A percentile compares a stretch with the other conserved stretches of the same genome.
phyloP scores from a whole-genome alignment of 2,113 vertebrate species.

The Hemichromis elongatus region DNA sequence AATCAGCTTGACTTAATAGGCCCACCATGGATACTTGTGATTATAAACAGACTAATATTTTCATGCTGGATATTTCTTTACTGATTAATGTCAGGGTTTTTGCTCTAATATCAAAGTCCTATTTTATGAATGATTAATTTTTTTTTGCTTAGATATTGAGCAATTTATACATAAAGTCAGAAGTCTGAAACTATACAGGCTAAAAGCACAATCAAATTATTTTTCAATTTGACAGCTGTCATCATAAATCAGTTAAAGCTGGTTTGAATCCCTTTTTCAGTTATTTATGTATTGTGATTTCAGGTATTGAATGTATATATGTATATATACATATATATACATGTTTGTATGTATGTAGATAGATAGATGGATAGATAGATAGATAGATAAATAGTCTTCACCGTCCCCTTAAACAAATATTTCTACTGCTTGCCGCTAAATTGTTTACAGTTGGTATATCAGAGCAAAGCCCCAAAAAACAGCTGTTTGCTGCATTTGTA shows the following conservation, averaged over 20 bases:
- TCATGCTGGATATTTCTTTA: not conserved
- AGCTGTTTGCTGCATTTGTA: not conserved
- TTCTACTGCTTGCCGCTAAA: not conserved
- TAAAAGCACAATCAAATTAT: not conserved
- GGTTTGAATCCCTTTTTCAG: not conserved
- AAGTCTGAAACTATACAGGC: not conserved
- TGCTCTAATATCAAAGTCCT: not conserved
- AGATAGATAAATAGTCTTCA: not conserved
- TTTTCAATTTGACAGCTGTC: not conserved
- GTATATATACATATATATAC: no score
- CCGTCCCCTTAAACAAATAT: not conserved
- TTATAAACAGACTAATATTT: not conserved
- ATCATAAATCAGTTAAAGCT: not conserved
- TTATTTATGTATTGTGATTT: not conserved
- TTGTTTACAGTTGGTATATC: not conserved
- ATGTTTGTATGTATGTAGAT: not conserved
- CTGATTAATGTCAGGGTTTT: not conserved
- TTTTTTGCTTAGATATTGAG: not conserved
- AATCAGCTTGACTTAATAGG: slow-evolving; percentile 18
- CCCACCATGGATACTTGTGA: not conserved
- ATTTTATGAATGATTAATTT: not conserved
- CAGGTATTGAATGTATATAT: not conserved
- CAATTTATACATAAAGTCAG: not conserved
- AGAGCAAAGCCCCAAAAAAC: not conserved
- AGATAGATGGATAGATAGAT: not conserved